Base-by-base conservation (phyloP, 2,797 vertebrate genomes). In the Anas capensis region DNA sequence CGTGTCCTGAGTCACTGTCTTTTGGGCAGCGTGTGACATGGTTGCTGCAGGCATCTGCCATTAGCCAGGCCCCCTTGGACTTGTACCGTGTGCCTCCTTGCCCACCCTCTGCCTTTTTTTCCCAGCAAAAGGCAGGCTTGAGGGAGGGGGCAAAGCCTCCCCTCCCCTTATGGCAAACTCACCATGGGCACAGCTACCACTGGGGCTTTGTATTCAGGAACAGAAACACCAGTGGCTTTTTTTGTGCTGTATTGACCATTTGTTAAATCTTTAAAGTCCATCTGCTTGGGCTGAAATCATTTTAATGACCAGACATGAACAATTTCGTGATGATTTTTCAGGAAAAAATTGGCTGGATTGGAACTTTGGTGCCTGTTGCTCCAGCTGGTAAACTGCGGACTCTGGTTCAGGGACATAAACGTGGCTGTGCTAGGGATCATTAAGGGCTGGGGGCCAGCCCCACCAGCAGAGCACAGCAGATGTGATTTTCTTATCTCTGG, bases 251-350 rank as follows among this genome's bases (percentile, higher is more conserved):
- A 78, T 5, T 94, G 85, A 86, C 54, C 23, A 33, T 84, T 96
- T 88, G 54, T 86, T 91, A 82, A 75, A 88, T 86, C 68, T 88
- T 89, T 82, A 75, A 82, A 84, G 57, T 78, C 88, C 93, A 94
- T 82, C 94, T 95, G 75, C 86, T 92, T 36, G 42, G 68, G 71
- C 71, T 72, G 70, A 81, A 94, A 90, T 75, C 34, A 73, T 72
- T 96, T 77, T 77, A 62, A 78, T 4, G 17, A 23, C 70, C 90
- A 70, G 73, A 88, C 23, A 68, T 4, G 34, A 92, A 48, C 73
- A 65, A 73, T 93, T 93, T 64, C 68, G 26, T 72, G 68, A 64
- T 69, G 49, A 58, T 85, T 88, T 91, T 92, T 78, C 54, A 15
- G 16, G 54, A 62, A 60, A 33, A 86, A 73, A 77, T 16, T 81